Conservation (phyloP, 64 coral and sea anemone species). For the Actinia equina region DNA sequence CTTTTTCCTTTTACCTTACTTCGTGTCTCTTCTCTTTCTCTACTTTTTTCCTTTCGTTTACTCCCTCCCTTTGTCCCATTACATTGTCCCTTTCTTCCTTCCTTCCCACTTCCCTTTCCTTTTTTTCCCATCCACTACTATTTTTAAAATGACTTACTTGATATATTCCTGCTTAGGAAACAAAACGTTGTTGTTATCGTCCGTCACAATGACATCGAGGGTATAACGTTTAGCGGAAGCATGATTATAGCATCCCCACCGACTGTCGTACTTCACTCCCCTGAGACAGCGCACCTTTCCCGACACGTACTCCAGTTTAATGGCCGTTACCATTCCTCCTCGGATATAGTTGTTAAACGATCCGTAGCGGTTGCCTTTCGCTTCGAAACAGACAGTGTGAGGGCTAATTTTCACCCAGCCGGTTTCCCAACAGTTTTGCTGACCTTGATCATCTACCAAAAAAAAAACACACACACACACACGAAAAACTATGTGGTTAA, state of each 20-base stretch:
- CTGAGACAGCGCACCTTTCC: constrained; percentile 1
- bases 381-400: not conserved
- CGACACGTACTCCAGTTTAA: constrained; percentile 21
- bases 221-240: not conserved
- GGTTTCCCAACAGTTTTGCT: too few relatives aligned
- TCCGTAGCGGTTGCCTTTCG: not conserved
- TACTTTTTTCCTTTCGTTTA: too few relatives aligned
- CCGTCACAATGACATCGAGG: constrained; percentile 34
- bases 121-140: too few relatives aligned
- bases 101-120: too few relatives aligned
- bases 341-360: not conserved
- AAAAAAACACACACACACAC: too few relatives aligned
- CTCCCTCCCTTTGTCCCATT: too few relatives aligned
- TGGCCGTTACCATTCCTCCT: constrained; percentile 8
- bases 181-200: constrained; percentile 6
- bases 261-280: constrained; percentile 17
- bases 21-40: too few relatives aligned
- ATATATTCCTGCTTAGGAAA: not conserved
- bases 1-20: too few relatives aligned
- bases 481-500: too few relatives aligned
- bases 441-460: too few relatives aligned
- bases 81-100: too few relatives aligned
- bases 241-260: constrained; percentile 35
- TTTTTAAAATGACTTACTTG: too few relatives aligned
- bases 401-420: not conserved